Percentiles rank a stretch among this genome's conserved stretches.
These are phyloP conservation scores for Hippolais icterina DNA, from an alignment of 2,113 vertebrate genomes.

Conservation along the genomic window DNA sequence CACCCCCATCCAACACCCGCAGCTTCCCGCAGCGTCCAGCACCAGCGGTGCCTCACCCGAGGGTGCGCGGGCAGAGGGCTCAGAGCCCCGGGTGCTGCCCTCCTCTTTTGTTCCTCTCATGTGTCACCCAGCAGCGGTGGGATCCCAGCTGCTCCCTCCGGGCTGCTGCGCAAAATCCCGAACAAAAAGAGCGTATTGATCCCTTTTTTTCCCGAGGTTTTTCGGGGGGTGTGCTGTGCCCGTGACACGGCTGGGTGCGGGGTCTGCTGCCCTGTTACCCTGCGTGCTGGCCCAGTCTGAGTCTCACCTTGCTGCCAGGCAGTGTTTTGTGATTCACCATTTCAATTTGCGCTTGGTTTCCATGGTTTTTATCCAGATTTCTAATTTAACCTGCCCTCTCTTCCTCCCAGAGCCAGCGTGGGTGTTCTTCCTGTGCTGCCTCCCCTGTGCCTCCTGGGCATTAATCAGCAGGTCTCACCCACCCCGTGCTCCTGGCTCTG, in stretches of 20 bases:
- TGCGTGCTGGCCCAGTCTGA: too few relatives aligned
- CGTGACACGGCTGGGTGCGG: fast-evolving
- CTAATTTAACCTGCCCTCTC: background rate
- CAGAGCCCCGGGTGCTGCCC: background rate
- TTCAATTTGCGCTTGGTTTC: background rate
- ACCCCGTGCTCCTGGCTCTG: background rate
- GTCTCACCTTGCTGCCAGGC: background rate
- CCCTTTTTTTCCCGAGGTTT: background rate
- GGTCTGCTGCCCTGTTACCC: background rate
- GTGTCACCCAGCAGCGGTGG: background rate
- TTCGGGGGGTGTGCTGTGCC: background rate
- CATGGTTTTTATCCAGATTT: background rate
- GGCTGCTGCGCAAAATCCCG: background rate
- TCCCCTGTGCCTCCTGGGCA: background rate
- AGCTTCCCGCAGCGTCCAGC: background rate
- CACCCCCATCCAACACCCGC: fast-evolving
- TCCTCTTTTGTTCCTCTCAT: background rate
- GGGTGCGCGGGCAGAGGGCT: fast-evolving
- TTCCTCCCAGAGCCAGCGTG: background rate
- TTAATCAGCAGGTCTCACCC: background rate
- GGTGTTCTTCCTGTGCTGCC: background rate
- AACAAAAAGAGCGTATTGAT: background rate
- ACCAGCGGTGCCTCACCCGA: too few relatives aligned
- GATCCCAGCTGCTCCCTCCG: background rate
- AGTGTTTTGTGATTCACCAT: background rate